Evolutionary conservation across 2,888 invertebrate species (phyloP), one percentile per base, ranked within the genome.

Genomic region (Carterocephalus palaemon): DNA sequence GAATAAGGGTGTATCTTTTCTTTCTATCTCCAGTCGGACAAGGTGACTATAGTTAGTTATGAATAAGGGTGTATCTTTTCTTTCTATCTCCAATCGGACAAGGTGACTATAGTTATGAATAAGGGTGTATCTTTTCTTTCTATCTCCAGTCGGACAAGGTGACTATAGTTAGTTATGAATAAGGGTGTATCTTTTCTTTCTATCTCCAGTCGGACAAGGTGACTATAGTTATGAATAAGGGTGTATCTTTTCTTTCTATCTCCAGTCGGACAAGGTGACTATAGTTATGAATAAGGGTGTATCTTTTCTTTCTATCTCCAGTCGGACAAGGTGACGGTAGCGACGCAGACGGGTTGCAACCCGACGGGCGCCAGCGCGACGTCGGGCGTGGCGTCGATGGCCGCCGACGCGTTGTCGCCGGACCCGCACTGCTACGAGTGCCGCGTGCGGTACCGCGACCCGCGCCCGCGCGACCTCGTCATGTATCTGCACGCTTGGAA

Each of bases 401-500:
- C 82, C 10, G 49, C 46, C 19, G 56, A 54, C 42, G 59, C 47
- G 15, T 90, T 94, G 82, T 90, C 92, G 6, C 81, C 92, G 6
- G 96, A 97, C 72, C 92, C 92, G 23, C 93, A 96, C 72, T 98
- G 98, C 84, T 94, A 95, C 74, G 96, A 97, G 79, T 98, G 98
- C 81, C 95, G 95, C 79, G 94, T 95, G 47, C 90, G 94, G 49
- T 97, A 95, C 85, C 89, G 95, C 54, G 98, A 98, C 78, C 98
- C 98, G 0, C 91, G 94, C 52, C 95, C 96, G 0, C 91, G 94
- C 57, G 96, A 98, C 77, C 90, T 98, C 48, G 93, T 97, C 58
- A 96, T 98, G 95, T 98, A 96, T 80, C 90, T 98, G 29, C 98
- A 98, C 80, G 98, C 98, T 17, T 95, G 95, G 94, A 95, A 95